Percentiles rank a stretch among this genome's conserved stretches.
These are phyloP conservation scores for Heptranchias perlo DNA, from an alignment of 2,113 vertebrate species.

Conservation along the genomic window DNA sequence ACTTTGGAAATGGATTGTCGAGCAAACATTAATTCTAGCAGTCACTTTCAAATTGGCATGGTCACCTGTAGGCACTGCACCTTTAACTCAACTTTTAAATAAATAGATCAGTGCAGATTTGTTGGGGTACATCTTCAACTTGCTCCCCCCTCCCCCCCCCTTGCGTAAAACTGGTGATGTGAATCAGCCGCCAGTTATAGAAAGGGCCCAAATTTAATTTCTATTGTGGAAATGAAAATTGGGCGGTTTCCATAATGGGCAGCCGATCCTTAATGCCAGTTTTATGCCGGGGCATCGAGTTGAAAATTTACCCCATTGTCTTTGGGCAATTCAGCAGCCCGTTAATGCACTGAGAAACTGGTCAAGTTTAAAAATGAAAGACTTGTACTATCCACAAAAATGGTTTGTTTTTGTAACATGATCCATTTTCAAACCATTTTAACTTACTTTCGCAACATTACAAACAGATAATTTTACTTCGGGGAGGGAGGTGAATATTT, in stretches of 20 bases:
- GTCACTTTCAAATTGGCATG: background rate
- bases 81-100: background rate
- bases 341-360: background rate
- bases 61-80: no score
- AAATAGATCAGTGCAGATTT: background rate
- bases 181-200: background rate
- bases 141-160: background rate
- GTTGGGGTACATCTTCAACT: background rate
- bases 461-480: background rate
- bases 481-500: background rate
- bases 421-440: background rate
- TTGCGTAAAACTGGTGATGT: background rate
- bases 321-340: background rate
- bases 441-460: background rate
- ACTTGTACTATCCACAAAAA: slow-evolving; percentile 14
- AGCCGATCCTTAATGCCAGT: background rate
- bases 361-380: background rate
- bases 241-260: background rate
- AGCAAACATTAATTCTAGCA: background rate
- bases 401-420: slow-evolving; percentile 18
- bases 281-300: background rate
- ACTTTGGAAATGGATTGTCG: background rate
- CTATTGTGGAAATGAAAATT: background rate
- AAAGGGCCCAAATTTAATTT: background rate
- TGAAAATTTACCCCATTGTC: background rate